Base-by-base conservation (phyloP, 1,140 invertebrate species). In the Nasonia vitripennis region DNA sequence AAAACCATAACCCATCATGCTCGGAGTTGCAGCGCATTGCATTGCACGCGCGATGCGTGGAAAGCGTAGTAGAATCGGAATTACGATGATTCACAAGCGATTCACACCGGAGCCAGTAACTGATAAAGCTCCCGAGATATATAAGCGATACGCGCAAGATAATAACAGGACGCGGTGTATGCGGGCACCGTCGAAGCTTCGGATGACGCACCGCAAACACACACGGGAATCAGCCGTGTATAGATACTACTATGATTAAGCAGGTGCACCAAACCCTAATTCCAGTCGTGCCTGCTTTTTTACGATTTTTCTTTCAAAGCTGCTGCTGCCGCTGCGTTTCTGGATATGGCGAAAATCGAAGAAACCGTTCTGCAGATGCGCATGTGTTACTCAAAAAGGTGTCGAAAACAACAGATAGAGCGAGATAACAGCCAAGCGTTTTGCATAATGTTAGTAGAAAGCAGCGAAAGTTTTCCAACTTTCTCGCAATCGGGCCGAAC, bases 21-120 rank as follows among this genome's bases (percentile, higher is more conserved):
- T 51, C 48, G 20, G 20, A 62, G 55, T 51, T 79, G 67, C 55
- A 31, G 31, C 17, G 27, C 17, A 79, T 79, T 68, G 27, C n/a
- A 79, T 31, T 55, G 34, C 23, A 79, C 11, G 2, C 27, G 27
- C n/a, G 20, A n/a, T n/a, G 67, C 17, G 34, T 70, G 82, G 81
- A 87, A 86, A 84, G 37, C 79, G 87, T 87, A 88, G 86, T 88
- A 86, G 67, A 55, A 84, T 87, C 83, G 81, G 71, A 83, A 83
- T 41, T 74, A 70, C 31, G 85, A 87, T 89, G 88, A 89, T 87
- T 89, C 88, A 88, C 70, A 37, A 74, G 27, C 87, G 85, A 87
- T 87, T 89, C 87, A 89, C 86, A 68, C 68, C 34, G 27, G 27
- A 79, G 75, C 86, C 73, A 86, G 78, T 86, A 87, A 87, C 86